Conservation (phyloP, 1,140 invertebrate species). For the Neelides sp. region DNA sequence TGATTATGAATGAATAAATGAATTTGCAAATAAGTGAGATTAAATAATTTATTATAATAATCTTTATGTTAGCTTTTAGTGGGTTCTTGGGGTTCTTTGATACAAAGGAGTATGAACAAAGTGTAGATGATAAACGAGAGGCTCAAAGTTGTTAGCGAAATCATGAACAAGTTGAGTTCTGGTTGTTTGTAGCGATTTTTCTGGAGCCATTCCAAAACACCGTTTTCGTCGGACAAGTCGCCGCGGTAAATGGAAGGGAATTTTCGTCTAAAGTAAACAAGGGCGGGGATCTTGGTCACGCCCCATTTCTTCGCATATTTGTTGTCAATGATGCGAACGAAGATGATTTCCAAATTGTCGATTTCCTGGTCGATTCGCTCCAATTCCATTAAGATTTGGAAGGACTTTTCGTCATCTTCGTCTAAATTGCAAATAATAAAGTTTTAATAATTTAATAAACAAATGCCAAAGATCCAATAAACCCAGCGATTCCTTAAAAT, state of each 20-base stretch:
- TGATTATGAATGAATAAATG: no score
- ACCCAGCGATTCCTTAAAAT: slow-evolving; percentile 1
- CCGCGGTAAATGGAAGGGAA: slow-evolving; percentile 91
- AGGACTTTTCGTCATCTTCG: slow-evolving; percentile 62
- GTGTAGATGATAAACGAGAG: slow-evolving; percentile 79
- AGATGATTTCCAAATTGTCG: slow-evolving; percentile 85
- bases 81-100: no score
- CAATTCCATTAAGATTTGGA: slow-evolving; percentile 62
- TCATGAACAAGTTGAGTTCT: slow-evolving; percentile 89
- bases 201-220: slow-evolving; percentile 78
- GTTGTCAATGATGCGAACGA: slow-evolving; percentile 85
- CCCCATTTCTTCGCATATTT: slow-evolving; percentile 88
- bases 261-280: slow-evolving; percentile 83
- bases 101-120: slow-evolving; percentile 76
- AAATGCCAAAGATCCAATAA: not conserved
- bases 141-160: slow-evolving; percentile 70
- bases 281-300: slow-evolving; percentile 77
- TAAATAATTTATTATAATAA: no score
- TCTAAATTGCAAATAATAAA: slow-evolving; percentile 32
- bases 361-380: slow-evolving; percentile 88
- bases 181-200: slow-evolving; percentile 86
- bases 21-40: no score
- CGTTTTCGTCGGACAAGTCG: slow-evolving; percentile 34
- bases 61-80: slow-evolving; percentile 40
- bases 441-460: not conserved